Evolutionary conservation across 92 coral and sea anemone genomes (phyloP), one percentile per base, ranked within the genome.

Genomic region (Porites divaricata): DNA sequence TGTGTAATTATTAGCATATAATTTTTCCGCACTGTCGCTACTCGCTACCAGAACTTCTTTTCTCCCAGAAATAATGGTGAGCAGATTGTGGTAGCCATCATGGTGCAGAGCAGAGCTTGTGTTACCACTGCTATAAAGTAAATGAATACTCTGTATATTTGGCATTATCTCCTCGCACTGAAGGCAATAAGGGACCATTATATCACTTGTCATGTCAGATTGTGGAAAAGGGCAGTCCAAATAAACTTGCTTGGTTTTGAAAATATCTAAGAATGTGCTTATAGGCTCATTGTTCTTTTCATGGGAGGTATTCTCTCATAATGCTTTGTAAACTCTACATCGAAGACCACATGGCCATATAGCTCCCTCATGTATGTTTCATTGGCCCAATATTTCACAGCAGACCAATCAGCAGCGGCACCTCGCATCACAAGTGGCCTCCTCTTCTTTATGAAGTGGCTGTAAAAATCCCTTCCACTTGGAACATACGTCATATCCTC

Each of bases 221-320:
- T 96, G 99, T 0, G 98, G 99, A 78, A 96, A 92, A 24, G 99
- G 97, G 26, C 97, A 92, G 52, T 96, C 99, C 49, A 96, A 68
- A 76, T 96, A 96, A 50, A 96, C 97, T 4, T 88, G 88, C 63
- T 91, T 88, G 9, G 79, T 95, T 83, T 91, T 88, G 87, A 89
- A 96, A 63, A 96, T 93, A 22, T 91, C 92, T 10, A 96, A 88
- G 70, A 88, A 96, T 62, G 93, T 91, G 45, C 84, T 93, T 93
- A n/a, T n/a, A 96, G 41, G 64, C 87, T 91, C 92, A 96, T 85
- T 8, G 97, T 94, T 75, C 92, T 93, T 81, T 96, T 95, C 15
- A 95, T 90, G 1, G 99, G 99, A 49, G 86, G 93, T 63, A 81
- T 88, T 12, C 85, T 85, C 83, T 95, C 96, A 45, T 94, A 93